phyloP scores from a whole-genome alignment of 2,797 vertebrate species.

The Pitangus sulphuratus region DNA sequence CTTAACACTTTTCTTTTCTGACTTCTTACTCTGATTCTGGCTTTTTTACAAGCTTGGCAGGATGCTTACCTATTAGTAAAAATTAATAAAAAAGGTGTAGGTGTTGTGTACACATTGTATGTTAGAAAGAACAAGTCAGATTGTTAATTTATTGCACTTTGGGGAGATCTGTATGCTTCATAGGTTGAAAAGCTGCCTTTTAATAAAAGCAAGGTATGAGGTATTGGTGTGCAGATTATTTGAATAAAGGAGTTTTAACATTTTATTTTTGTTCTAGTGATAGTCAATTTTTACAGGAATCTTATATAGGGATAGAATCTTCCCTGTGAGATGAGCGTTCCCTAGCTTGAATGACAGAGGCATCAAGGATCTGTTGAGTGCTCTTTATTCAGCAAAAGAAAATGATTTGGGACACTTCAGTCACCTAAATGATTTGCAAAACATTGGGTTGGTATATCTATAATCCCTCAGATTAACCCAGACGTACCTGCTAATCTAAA shows the following conservation, averaged over 20 bases:
- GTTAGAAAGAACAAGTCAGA: not conserved
- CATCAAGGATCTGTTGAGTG: slow-evolving; percentile 31
- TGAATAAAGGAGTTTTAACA: slow-evolving; percentile 7
- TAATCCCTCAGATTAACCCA: slow-evolving; percentile 28
- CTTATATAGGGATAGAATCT: slow-evolving; percentile 19
- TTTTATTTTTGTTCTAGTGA: slow-evolving; percentile 42
- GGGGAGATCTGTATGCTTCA: fast-evolving
- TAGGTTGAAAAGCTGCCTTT: not conserved
- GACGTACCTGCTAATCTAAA: not conserved
- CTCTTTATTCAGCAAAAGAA: slow-evolving; percentile 28
- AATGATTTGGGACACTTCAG: slow-evolving; percentile 17
- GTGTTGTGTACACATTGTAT: not conserved
- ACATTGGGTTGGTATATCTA: slow-evolving; percentile 39
- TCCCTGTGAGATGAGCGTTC: not conserved
- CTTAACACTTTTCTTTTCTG: not conserved
- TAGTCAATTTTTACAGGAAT: slow-evolving; percentile 54
- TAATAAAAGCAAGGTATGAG: not conserved
- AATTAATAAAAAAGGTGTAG: not conserved
- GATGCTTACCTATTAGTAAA: not conserved
- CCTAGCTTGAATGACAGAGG: slow-evolving; percentile 40
- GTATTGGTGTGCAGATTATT: not conserved
- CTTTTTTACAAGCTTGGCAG: not conserved
- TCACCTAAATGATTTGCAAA: slow-evolving; percentile 51
- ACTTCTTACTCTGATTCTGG: not conserved
- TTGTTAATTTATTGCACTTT: not conserved